A percentile compares a stretch with the other conserved stretches of the same genome.
Evolutionary conservation across 2,888 invertebrate species (phyloP).

Genomic region (Malachius bipustulatus): DNA sequence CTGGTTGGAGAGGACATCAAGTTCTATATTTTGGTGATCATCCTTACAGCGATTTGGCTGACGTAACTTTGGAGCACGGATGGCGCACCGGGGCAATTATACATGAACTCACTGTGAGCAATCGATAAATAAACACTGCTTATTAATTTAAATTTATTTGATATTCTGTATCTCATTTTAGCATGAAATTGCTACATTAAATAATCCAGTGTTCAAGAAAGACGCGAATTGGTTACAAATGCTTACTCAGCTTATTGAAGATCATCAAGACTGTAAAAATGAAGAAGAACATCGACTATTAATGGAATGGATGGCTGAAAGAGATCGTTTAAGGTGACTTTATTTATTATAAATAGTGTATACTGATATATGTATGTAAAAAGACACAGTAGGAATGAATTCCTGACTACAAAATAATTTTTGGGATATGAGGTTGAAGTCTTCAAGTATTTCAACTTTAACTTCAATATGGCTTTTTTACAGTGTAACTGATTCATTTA

Average conservation of each 20-base stretch:
- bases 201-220: slow-evolving; percentile 69
- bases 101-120: slow-evolving; percentile 73
- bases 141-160: slow-evolving; percentile 3
- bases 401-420: too few relatives aligned
- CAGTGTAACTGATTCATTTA: too few relatives aligned
- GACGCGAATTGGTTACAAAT: slow-evolving; percentile 88
- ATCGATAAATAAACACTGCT: background rate
- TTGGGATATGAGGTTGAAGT: too few relatives aligned
- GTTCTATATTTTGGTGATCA: slow-evolving; percentile 98
- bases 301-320: slow-evolving; percentile 66
- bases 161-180: slow-evolving; percentile 33
- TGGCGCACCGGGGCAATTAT: slow-evolving; percentile 98
- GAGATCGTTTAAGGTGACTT: slow-evolving; percentile 60
- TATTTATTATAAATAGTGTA: slow-evolving; percentile 9
- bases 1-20: slow-evolving; percentile 84
- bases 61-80: slow-evolving; percentile 89
- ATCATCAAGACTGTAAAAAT: slow-evolving; percentile 70
- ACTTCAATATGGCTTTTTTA: too few relatives aligned
- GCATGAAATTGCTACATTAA: slow-evolving; percentile 86
- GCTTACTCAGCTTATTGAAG: slow-evolving; percentile 80
- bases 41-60: slow-evolving; percentile 93
- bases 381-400: too few relatives aligned
- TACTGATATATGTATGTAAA: background rate
- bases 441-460: too few relatives aligned
- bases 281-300: slow-evolving; percentile 54